Conservation (phyloP, 2,888 invertebrate genomes). For the Eristalis pertinax region DNA sequence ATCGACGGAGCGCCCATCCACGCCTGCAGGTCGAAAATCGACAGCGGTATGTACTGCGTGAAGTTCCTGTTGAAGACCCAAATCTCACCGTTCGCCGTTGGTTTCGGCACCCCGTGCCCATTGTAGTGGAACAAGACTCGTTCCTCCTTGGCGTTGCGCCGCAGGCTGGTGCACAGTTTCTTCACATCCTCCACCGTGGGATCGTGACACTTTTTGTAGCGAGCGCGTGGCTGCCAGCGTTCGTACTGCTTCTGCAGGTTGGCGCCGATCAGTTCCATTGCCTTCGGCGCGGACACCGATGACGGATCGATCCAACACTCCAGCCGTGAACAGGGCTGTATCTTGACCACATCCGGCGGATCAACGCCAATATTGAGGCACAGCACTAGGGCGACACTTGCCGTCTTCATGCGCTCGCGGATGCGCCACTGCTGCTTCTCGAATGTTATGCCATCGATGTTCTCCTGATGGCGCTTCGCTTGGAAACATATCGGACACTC, state of each 20-base stretch:
- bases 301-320: conserved; percentile 99
- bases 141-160: conserved; percentile 98
- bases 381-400: conserved; percentile 97
- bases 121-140: conserved; percentile 99
- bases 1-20: conserved; percentile 99
- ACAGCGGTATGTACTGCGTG: conserved; percentile 99
- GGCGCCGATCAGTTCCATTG: conserved; percentile 94
- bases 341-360: conserved; percentile 98
- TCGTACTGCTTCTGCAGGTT: conserved; percentile 98
- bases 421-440: conserved; percentile 93
- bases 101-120: conserved; percentile 99
- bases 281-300: conserved; percentile 93
- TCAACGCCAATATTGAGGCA: conserved; percentile 99
- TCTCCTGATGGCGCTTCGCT: conserved; percentile 85
- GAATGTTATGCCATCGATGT: conserved; percentile 86
- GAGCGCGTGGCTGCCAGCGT: conserved; percentile 98
- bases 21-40: conserved; percentile 98
- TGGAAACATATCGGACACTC: conserved; percentile 78
- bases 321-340: conserved; percentile 96
- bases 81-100: conserved; percentile 98
- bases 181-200: conserved; percentile 99
- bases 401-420: conserved; percentile 99
- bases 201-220: conserved; percentile 98
- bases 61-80: conserved; percentile 99
- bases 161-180: conserved; percentile 95